A percentile compares a stretch with the other conserved stretches of the same genome.
Evolutionary conservation across 2,888 invertebrate genomes (phyloP).

Genomic region (Lithosia quadra): DNA sequence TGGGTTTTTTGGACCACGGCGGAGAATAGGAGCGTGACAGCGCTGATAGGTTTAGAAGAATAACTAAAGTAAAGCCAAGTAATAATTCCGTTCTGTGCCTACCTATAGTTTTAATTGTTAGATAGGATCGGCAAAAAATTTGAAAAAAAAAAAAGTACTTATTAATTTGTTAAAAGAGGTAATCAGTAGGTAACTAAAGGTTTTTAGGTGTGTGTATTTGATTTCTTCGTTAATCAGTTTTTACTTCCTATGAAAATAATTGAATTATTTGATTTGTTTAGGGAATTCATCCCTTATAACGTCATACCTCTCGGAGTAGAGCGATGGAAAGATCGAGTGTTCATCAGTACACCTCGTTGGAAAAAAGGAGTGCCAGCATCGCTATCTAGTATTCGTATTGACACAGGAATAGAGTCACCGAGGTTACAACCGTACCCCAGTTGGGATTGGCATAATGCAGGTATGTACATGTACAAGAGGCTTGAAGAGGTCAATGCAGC

Average conservation of each 20-base stretch:
- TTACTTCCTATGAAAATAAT: neutral
- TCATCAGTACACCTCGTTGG: conserved; percentile 93
- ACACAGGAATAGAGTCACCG: conserved; percentile 86
- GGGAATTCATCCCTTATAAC: conserved; percentile 89
- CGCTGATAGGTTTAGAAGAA: no score
- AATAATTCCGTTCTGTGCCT: no score
- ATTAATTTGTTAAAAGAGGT: no score
- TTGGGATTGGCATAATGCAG: conserved; percentile 90
- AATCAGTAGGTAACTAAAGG: no score
- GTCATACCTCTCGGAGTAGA: conserved; percentile 92
- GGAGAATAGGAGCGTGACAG: no score
- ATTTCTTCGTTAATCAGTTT: neutral
- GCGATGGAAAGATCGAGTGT: conserved; percentile 89
- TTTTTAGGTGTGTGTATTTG: no score
- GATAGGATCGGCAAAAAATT: no score
- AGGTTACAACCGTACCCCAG: conserved; percentile 90
- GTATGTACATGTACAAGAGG: conserved; percentile 58
- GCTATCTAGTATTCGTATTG: conserved; percentile 88
- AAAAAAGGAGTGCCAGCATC: conserved; percentile 92
- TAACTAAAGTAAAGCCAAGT: no score
- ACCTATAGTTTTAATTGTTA: no score
- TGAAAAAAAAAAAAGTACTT: no score
- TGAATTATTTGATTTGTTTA: conserved; percentile 44
- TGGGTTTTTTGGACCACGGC: no score
- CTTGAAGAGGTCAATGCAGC: neutral